These are phyloP conservation scores for cat (Felis catus) DNA, from an alignment of 2,113 vertebrate species.

Conservation along the genomic window F.catus_Fca126_mat1.0 CM031424.1:49720001-49720500, in stretches of 20 bases:
- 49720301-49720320: too few relatives aligned
- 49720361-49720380: too few relatives aligned
- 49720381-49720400: too few relatives aligned
- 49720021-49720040: not conserved
- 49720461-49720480: too few relatives aligned
- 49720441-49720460: too few relatives aligned
- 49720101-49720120: not conserved
- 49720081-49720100: not conserved
- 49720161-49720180: not conserved
- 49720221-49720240: not conserved
- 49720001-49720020: not conserved
- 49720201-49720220: not conserved
- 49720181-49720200: not conserved
- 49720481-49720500: not conserved
- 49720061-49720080: not conserved
- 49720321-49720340: too few relatives aligned
- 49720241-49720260: not conserved
- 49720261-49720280: not conserved
- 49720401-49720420: accelerated
- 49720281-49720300: not conserved
- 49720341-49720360: too few relatives aligned
- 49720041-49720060: not conserved
- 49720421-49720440: too few relatives aligned
- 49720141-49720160: not conserved
- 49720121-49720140: not conserved